These are phyloP conservation scores for Lineus longissimus DNA, from an alignment of 1,140 invertebrate species.

Conservation along the genomic window DNA sequence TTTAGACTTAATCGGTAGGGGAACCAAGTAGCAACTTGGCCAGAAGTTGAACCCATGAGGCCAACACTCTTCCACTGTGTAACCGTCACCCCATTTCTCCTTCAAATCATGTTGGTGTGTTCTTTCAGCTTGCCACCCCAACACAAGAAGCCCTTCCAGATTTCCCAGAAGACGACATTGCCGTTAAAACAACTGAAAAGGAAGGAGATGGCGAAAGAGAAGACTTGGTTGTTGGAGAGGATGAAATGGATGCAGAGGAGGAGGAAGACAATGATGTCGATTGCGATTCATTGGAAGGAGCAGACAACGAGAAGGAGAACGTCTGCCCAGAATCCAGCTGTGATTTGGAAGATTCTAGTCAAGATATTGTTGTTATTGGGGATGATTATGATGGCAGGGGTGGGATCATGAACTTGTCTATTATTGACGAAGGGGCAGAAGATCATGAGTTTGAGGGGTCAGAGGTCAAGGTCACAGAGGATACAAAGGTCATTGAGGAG, in stretches of 20 bases:
- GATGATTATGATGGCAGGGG: neutral
- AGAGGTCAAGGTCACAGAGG: neutral
- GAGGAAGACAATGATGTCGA: slow-evolving; percentile 12
- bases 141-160: no score
- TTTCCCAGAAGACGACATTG: no score
- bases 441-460: neutral
- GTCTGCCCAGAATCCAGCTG: neutral
- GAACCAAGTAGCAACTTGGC: no score
- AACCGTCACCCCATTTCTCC: no score
- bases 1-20: no score
- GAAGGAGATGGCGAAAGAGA: neutral
- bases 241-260: slow-evolving; percentile 10
- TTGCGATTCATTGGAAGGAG: neutral
- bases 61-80: no score
- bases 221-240: neutral
- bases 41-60: no score
- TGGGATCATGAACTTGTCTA: neutral
- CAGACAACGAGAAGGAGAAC: neutral
- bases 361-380: neutral
- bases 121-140: no score
- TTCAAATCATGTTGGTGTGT: no score
- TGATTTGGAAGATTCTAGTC: neutral
- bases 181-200: neutral
- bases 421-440: no score
- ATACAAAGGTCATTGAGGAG: slow-evolving; percentile 9